Base-by-base conservation (phyloP, 2,888 invertebrate species). In the Dione vanillae region DNA sequence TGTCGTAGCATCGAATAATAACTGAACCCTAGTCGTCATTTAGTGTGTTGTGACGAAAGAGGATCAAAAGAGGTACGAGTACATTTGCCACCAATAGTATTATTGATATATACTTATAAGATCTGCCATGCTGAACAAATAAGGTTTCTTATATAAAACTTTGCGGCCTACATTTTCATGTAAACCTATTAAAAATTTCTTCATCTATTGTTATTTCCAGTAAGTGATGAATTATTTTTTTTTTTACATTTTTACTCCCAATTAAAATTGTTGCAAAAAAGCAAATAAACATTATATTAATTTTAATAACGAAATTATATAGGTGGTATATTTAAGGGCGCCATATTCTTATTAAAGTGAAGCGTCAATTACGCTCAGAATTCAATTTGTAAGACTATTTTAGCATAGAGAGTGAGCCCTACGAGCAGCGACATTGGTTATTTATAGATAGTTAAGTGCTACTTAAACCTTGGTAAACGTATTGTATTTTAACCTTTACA, bases 1-100 rank as follows among this genome's bases (percentile, higher is more conserved):
- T 78, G 73, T 58, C 86, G 89, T 92, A 90, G 88, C 86, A 77
- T 77, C 75, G 72, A 79, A 80, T 79, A 78, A 78, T 78, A n/a
- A n/a, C 78, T 71, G 64, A 69, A 75, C 59, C 72, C 65, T 71
- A 67, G 69, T 69, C 43, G 43, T 73, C 72, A 69, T 74, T 72
- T 74, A 77, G 74, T 77, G 79, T 79, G 70, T 75, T 74, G 76
- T 77, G 75, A 78, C 74, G 73, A 75, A 77, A 73, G 73, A 65
- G 68, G 72, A 75, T 67, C 58, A 59, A 62, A 72, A 40, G 43
- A 76, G 76, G 76, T 75, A 75, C 19, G 67, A n/a, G 43, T 69
- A 35, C 51, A 69, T 69, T 73, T 70, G 61, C 54, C 59, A 69
- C 27, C 49, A 58, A 52, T 62, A 58, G n/a, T 12, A 61, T 58